Conservation (phyloP, 2,797 vertebrate genomes). For the Chaetodon trifasciatus region DNA sequence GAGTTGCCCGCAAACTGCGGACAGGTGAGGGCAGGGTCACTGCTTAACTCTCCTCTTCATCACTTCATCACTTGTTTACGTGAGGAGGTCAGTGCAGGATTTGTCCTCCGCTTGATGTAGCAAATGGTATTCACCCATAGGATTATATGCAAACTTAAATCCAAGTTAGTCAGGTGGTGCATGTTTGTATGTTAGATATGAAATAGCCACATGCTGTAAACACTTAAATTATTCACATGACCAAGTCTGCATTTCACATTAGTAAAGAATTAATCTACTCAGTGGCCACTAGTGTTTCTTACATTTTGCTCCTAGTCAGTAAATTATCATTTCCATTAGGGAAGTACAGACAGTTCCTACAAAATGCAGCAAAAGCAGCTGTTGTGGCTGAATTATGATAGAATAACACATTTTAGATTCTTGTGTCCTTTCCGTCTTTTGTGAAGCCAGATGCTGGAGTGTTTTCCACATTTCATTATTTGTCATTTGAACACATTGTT, state of each 20-base stretch:
- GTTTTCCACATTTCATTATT: constrained; percentile 8
- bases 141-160: constrained; percentile 11
- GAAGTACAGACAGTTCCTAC: constrained; percentile 9
- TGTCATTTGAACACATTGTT: constrained; percentile 31
- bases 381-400: constrained; percentile 2
- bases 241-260: constrained; percentile 1
- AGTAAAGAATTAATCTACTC: not conserved
- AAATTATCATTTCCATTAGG: not conserved
- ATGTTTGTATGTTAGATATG: constrained; percentile 9
- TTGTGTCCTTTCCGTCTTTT: constrained; percentile 6
- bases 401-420: constrained; percentile 34
- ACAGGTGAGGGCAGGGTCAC: constrained; percentile 80
- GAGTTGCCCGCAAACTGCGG: constrained; percentile 70
- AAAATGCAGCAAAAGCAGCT: constrained; percentile 13
- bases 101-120: constrained; percentile 25
- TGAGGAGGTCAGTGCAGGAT: constrained; percentile 50
- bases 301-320: constrained; percentile 4
- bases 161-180: not conserved
- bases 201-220: constrained; percentile 11
- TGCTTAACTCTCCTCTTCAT: constrained; percentile 70
- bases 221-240: constrained; percentile 6
- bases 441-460: not conserved
- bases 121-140: constrained; percentile 8
- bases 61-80: constrained; percentile 64
- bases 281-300: constrained; percentile 11